Evolutionary conservation across 2,797 vertebrate genomes (phyloP).

Genomic region (Halcyon smyrnensis): DNA sequence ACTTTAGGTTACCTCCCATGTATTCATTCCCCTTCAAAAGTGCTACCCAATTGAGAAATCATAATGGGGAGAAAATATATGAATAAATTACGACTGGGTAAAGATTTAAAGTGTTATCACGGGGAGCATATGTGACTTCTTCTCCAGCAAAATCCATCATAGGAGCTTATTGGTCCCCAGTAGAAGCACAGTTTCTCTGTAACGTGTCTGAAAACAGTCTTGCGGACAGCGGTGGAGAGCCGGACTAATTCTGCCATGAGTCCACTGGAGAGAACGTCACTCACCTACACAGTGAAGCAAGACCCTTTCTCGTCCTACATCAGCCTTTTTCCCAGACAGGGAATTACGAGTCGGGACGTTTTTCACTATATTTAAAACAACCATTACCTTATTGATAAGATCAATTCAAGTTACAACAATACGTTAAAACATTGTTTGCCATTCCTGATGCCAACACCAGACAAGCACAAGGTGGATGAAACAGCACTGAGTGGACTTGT

Average conservation of each 20-base stretch:
- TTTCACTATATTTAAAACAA: conserved; percentile 41
- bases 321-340: not conserved
- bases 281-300: conserved; percentile 35
- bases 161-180: conserved; percentile 48
- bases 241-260: not conserved
- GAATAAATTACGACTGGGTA: conserved; percentile 25
- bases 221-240: not conserved
- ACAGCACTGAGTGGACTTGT: conserved; percentile 51
- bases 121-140: conserved; percentile 7
- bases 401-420: conserved; percentile 22
- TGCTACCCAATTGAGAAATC: conserved; percentile 58
- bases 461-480: conserved; percentile 62
- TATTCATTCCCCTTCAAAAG: conserved; percentile 47
- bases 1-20: conserved; percentile 17
- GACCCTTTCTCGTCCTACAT: conserved; percentile 39
- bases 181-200: not conserved
- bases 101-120: conserved; percentile 67
- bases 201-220: not conserved
- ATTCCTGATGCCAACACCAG: not conserved
- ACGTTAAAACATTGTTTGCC: not conserved
- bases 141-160: conserved; percentile 15
- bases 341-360: not conserved
- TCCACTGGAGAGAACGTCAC: conserved; percentile 3
- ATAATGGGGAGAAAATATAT: conserved; percentile 37
- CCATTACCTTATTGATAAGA: conserved; percentile 16